A percentile compares a stretch with the other conserved stretches of the same genome.
phyloP scores from a whole-genome alignment of 2,797 vertebrate species.

The Anguilla anguilla region DNA sequence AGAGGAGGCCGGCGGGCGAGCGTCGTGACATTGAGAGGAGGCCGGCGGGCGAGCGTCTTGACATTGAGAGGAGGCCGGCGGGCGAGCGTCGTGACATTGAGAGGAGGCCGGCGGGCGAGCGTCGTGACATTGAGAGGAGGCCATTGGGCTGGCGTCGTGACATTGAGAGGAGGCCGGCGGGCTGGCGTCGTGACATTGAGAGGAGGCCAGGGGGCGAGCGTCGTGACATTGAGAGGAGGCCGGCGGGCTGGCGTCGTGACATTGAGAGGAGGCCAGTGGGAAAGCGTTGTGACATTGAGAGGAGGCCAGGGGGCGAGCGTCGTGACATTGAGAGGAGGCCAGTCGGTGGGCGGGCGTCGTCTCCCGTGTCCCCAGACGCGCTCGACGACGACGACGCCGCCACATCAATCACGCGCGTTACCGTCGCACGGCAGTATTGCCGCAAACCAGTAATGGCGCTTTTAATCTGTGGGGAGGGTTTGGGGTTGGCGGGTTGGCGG shows the following conservation, averaged over 20 bases:
- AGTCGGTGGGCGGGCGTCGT: neutral
- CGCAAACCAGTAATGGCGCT: too few species aligned
- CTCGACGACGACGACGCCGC: constrained; percentile 26
- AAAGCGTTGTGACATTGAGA: too few species aligned
- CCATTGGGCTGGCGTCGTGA: constrained; percentile 42
- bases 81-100: constrained; percentile 43
- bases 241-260: constrained; percentile 44
- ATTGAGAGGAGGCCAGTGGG: too few species aligned
- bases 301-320: constrained; percentile 30
- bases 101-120: constrained; percentile 20
- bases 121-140: constrained; percentile 43
- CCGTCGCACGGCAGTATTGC: too few species aligned
- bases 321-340: constrained; percentile 48
- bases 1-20: constrained; percentile 30
- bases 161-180: constrained; percentile 15
- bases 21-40: too few species aligned
- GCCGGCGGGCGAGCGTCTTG: constrained; percentile 31
- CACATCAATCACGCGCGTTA: constrained; percentile 25
- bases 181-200: constrained; percentile 25
- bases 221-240: constrained; percentile 48
- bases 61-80: constrained; percentile 17
- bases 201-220: constrained; percentile 37
- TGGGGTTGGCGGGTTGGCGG: neutral
- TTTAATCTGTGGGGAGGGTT: neutral
- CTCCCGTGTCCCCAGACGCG: neutral